phyloP scores from a whole-genome alignment of 2,113 vertebrate species.

The Engystomops pustulosus region DNA sequence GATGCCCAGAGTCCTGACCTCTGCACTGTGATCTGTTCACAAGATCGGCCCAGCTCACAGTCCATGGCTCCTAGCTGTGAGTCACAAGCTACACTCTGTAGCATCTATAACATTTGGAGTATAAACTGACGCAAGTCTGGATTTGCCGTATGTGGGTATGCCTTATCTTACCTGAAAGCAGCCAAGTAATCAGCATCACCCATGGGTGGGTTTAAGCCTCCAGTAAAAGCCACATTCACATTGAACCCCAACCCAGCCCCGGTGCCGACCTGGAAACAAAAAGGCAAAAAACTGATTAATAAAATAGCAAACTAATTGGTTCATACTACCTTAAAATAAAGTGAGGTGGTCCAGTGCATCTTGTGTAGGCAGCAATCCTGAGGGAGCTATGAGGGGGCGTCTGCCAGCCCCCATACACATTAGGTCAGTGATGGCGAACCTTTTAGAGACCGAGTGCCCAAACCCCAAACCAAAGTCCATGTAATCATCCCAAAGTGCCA shows the following conservation, averaged over 20 bases:
- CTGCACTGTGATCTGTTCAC: too few relatives aligned
- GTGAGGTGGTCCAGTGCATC: background rate
- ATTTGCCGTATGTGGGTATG: too few relatives aligned
- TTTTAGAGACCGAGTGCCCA: too few relatives aligned
- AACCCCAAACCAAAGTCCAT: too few relatives aligned
- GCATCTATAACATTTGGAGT: too few relatives aligned
- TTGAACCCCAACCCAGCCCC: slow-evolving; percentile 91
- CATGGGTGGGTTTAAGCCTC: slow-evolving; percentile 94
- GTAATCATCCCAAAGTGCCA: too few relatives aligned
- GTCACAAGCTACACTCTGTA: too few relatives aligned
- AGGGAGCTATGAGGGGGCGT: background rate
- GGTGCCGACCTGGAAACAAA: slow-evolving; percentile 82
- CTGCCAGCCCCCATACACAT: background rate
- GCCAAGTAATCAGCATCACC: slow-evolving; percentile 91
- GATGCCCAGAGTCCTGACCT: too few relatives aligned
- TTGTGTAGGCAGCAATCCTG: background rate
- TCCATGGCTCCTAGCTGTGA: too few relatives aligned
- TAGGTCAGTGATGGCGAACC: too few relatives aligned
- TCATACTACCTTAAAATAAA: background rate
- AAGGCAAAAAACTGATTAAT: accelerated
- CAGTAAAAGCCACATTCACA: slow-evolving; percentile 96
- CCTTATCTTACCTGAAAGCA: slow-evolving; percentile 87
- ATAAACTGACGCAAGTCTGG: too few relatives aligned
- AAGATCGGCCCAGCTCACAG: too few relatives aligned
- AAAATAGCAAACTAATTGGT: accelerated